Base-by-base conservation (phyloP, 2,797 vertebrate species). In the Acipenser transmontanus region DNA sequence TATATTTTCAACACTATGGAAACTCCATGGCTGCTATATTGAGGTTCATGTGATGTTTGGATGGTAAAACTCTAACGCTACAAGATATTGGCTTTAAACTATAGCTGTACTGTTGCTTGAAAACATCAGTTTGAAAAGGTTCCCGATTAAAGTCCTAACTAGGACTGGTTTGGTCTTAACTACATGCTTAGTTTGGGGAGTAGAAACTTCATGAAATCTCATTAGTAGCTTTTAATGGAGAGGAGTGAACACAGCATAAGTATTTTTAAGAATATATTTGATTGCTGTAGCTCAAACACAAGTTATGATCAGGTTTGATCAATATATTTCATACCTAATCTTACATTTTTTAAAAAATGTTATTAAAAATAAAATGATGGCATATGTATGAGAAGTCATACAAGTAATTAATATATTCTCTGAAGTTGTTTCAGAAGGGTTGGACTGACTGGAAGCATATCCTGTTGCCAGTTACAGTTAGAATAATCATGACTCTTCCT, bases 401-500 rank as follows among this genome's bases (percentile, higher is more conserved):
- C 12, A n/a, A 13, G 54, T 57, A 57, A 57, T 57, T 57, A 57
- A n/a, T 12, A 56, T 9, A 9, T 56, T 8, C 54, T 56, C 10
- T 56, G 54, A 9, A 56, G 54, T 56, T 12, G 11, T 56, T 57
- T 57, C 54, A 57, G 54, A 57, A n/a, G 12, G 12, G 8, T 57
- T n/a, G 9, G 12, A 57, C 54, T n/a, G 12, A n/a, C 6, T 57
- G 11, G 12, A 57, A n/a, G 6, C 12, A n/a, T 57, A 13, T 10
- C 6, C 9, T 57, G 4, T 57, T 57, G 54, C 54, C 54, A 57
- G 12, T n/a, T n/a, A 57, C 54, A 34, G 20, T 34, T 57, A 57
- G 54, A 57, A 57, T 57, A 57, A 57, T 57, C 54, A 12, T 57
- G 54, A 57, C 54, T 12, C 54, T 57, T 57, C 11, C 54, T 57